Percentiles rank a stretch among this genome's conserved stretches.
phyloP scores from a whole-genome alignment of 2,888 invertebrate species.

The Netelia melanura region DNA sequence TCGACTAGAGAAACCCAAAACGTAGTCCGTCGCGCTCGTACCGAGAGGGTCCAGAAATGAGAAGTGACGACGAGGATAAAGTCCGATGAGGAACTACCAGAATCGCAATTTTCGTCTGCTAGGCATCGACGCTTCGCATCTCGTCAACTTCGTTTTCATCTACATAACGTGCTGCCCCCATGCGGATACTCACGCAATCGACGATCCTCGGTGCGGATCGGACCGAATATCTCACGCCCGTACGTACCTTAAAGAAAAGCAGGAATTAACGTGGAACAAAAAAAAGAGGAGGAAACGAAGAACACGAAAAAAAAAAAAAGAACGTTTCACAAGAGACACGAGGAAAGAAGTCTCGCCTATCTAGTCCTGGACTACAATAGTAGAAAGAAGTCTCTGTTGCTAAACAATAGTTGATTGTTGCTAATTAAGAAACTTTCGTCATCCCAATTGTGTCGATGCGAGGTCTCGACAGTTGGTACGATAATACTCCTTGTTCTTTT shows the following conservation, averaged over 20 bases:
- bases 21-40: slow-evolving; percentile 12
- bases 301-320: not conserved
- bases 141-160: slow-evolving; percentile 44
- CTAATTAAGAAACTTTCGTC: not conserved
- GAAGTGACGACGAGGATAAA: slow-evolving; percentile 34
- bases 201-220: slow-evolving; percentile 60
- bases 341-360: slow-evolving; percentile 1
- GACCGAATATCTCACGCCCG: slow-evolving; percentile 54
- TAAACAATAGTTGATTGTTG: slow-evolving; percentile 42
- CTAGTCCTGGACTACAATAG: not conserved
- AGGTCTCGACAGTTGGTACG: not conserved
- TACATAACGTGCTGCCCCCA: slow-evolving; percentile 53
- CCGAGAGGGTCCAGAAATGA: slow-evolving; percentile 36
- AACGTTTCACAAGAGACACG: not conserved
- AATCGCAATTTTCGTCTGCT: slow-evolving; percentile 35
- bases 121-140: slow-evolving; percentile 44
- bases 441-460: not conserved
- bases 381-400: not conserved
- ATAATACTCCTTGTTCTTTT: not conserved
- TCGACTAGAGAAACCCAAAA: not conserved
- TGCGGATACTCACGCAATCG: slow-evolving; percentile 52
- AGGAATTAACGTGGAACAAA: not conserved
- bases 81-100: slow-evolving; percentile 64
- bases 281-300: not conserved
- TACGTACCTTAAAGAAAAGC: slow-evolving; percentile 59